A percentile compares a stretch with the other conserved stretches of the same genome.
phyloP scores from a whole-genome alignment of 2,888 invertebrate species.

The Miltochrista miniata region DNA sequence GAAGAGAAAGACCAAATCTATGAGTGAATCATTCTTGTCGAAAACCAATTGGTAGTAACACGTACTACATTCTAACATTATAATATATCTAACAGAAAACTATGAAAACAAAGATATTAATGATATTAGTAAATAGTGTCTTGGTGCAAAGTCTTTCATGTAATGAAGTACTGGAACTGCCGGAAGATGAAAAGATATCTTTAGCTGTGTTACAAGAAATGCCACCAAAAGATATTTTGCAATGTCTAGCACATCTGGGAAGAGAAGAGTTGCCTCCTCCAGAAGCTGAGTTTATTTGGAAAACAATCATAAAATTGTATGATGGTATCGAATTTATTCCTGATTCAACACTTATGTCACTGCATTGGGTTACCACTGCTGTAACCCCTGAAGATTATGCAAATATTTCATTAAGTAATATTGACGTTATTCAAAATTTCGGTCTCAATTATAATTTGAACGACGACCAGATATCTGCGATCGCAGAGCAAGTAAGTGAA shows the following conservation, averaged over 20 bases:
- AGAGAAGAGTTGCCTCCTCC: slow-evolving; percentile 47
- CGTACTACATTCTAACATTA: slow-evolving; percentile 10
- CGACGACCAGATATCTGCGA: slow-evolving; percentile 65
- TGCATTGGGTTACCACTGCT: slow-evolving; percentile 77
- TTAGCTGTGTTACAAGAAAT: slow-evolving; percentile 50
- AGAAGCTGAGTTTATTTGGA: slow-evolving; percentile 68
- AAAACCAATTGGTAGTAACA: background rate
- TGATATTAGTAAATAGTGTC: slow-evolving; percentile 10
- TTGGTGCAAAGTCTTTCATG: slow-evolving; percentile 44
- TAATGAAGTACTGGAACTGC: slow-evolving; percentile 52
- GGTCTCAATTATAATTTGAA: slow-evolving; percentile 75
- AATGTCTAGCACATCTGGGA: slow-evolving; percentile 65
- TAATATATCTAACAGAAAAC: background rate
- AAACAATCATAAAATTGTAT: slow-evolving; percentile 53
- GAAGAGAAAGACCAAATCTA: background rate
- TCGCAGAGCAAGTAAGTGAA: slow-evolving; percentile 76
- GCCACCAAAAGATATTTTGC: slow-evolving; percentile 54
- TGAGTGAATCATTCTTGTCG: slow-evolving; percentile 11
- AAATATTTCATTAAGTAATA: slow-evolving; percentile 77
- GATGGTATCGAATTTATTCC: slow-evolving; percentile 67
- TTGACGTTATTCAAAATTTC: slow-evolving; percentile 82
- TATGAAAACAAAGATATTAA: background rate
- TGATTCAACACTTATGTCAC: slow-evolving; percentile 59
- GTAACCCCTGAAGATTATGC: slow-evolving; percentile 73
- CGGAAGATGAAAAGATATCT: slow-evolving; percentile 43